Evolutionary conservation across 2,797 vertebrate species (phyloP).

Genomic region (Fundulus diaphanus): DNA sequence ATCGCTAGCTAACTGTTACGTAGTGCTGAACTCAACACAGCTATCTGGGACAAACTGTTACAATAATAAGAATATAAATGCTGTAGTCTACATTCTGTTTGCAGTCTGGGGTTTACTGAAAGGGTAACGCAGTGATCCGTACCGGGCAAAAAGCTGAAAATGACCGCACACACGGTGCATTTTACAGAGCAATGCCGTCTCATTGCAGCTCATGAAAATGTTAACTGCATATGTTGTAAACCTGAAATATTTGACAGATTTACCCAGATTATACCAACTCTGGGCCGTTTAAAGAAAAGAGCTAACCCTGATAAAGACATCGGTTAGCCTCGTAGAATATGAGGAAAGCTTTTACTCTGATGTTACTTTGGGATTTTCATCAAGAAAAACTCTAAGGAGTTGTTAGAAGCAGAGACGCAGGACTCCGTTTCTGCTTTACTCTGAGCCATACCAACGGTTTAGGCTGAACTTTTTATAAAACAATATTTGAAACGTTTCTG

Average conservation of each 20-base stretch:
- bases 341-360: neutral
- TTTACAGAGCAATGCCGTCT: neutral
- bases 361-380: too few species aligned
- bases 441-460: neutral
- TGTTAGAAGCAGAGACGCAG: too few species aligned
- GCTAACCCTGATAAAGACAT: neutral
- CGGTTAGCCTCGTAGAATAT: neutral
- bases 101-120: conserved; percentile 5
- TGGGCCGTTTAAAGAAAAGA: neutral
- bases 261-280: neutral
- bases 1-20: neutral
- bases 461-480: neutral
- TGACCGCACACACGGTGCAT: neutral
- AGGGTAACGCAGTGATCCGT: neutral
- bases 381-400: neutral
- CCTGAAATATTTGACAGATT: neutral
- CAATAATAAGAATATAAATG: conserved; percentile 2
- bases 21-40: neutral
- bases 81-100: conserved; percentile 15
- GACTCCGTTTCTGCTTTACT: too few species aligned
- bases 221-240: neutral
- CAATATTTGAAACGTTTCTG: neutral
- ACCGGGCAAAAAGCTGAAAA: neutral
- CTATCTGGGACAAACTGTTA: neutral
- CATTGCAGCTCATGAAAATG: neutral